Conservation (phyloP, 2,888 invertebrate genomes). For the Drosophila maculinotata region DNA sequence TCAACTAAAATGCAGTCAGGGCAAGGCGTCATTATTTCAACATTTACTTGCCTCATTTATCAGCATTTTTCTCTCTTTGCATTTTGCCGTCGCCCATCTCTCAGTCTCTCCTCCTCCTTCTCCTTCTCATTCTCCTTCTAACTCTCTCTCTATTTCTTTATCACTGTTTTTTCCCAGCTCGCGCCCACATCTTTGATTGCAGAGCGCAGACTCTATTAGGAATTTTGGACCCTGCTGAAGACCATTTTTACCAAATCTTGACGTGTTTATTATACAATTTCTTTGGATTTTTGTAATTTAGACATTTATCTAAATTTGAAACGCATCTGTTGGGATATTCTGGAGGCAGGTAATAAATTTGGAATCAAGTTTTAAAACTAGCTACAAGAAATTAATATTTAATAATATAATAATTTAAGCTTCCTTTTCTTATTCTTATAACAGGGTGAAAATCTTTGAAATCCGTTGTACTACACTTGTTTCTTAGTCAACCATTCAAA, state of each 20-base stretch:
- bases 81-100: slow-evolving; percentile 42
- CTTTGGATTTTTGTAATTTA: slow-evolving; percentile 53
- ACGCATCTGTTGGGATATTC: slow-evolving; percentile 1
- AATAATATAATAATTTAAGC: too few relatives aligned
- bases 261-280: slow-evolving; percentile 32
- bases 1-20: slow-evolving; percentile 51
- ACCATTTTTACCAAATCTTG: slow-evolving; percentile 28
- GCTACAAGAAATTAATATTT: too few relatives aligned
- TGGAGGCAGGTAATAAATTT: neutral
- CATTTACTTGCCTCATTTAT: slow-evolving; percentile 78
- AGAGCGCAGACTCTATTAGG: slow-evolving; percentile 22
- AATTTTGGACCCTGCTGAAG: slow-evolving; percentile 24
- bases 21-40: slow-evolving; percentile 69
- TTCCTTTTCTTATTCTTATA: too few relatives aligned
- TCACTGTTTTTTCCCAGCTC: slow-evolving; percentile 24
- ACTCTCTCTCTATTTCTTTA: slow-evolving; percentile 10
- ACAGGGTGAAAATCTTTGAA: too few relatives aligned
- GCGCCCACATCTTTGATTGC: slow-evolving; percentile 62
- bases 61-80: slow-evolving; percentile 67
- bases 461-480: too few relatives aligned
- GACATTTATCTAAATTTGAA: slow-evolving; percentile 52
- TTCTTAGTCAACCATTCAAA: too few relatives aligned
- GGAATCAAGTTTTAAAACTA: neutral
- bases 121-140: neutral
- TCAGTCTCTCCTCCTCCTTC: too few relatives aligned